These are phyloP conservation scores for Scaptomyza reducta DNA, from an alignment of 2,888 invertebrate species.

Conservation along the genomic window DNA sequence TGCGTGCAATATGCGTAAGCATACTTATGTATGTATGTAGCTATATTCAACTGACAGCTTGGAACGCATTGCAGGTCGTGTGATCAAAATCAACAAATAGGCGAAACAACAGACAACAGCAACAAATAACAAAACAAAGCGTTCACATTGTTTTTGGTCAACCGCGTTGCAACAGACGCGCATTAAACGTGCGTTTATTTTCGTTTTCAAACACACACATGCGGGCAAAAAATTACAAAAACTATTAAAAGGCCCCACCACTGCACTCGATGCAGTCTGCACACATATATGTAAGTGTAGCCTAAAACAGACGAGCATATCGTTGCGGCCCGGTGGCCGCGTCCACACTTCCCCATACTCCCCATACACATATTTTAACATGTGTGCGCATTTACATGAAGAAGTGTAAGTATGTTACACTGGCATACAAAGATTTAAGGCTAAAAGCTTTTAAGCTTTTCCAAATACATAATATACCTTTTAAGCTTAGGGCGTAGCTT, in stretches of 20 bases:
- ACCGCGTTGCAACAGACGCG: conserved; percentile 71
- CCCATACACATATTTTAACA: neutral
- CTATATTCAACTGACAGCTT: conserved; percentile 12
- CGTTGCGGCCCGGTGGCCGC: conserved; percentile 16
- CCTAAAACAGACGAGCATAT: conserved; percentile 26
- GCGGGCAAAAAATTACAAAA: conserved; percentile 31
- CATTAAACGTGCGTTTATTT: conserved; percentile 44
- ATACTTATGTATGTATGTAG: neutral
- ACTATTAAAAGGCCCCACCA: conserved; percentile 60
- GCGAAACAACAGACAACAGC: conserved; percentile 10
- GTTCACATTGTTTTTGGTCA: conserved; percentile 71
- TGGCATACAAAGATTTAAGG: conserved; percentile 7
- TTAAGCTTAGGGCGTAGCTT: neutral
- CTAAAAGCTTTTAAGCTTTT: neutral
- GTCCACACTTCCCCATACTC: neutral
- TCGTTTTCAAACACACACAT: conserved; percentile 31
- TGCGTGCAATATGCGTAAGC: conserved; percentile 52
- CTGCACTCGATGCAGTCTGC: conserved; percentile 11
- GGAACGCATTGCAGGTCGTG: conserved; percentile 50
- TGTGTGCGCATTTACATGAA: conserved; percentile 10
- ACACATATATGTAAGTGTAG: conserved; percentile 1
- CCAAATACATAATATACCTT: neutral
- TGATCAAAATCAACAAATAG: conserved; percentile 63
- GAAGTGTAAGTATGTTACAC: conserved; percentile 33
- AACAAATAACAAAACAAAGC: conserved; percentile 59